phyloP scores from a whole-genome alignment of 2,113 vertebrate genomes.

The Bos indicus region DNA sequence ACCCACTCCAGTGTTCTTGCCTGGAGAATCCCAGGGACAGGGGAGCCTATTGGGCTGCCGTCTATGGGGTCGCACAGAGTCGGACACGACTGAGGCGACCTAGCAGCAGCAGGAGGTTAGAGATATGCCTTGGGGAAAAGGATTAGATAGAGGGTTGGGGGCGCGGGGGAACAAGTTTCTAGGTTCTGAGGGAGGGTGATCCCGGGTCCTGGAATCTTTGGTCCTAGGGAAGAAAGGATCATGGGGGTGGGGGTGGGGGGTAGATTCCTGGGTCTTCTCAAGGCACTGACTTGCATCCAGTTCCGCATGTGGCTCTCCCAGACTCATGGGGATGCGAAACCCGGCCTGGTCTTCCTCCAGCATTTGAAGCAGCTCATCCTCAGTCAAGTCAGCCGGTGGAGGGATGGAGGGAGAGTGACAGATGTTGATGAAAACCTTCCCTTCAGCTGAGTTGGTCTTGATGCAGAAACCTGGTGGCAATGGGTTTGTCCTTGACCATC shows the following conservation, averaged over 20 bases:
- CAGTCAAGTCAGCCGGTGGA: constrained; percentile 83
- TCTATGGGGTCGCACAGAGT: no score
- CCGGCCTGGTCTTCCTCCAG: constrained; percentile 90
- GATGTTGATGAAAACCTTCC: constrained; percentile 91
- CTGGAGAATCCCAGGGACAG: no score
- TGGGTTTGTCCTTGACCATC: not conserved
- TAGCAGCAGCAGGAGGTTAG: not conserved
- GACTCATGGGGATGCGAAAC: constrained; percentile 92
- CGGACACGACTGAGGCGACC: no score
- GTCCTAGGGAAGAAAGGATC: not conserved
- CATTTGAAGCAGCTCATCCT: constrained; percentile 85
- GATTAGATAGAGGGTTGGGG: not conserved
- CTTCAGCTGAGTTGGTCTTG: constrained; percentile 81
- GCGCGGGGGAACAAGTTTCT: not conserved
- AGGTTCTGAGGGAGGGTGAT: not conserved
- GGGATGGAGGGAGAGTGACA: constrained; percentile 89
- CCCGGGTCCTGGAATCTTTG: not conserved
- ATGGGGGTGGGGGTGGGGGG: not conserved
- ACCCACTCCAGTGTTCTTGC: no score
- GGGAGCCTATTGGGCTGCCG: no score
- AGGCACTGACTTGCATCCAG: constrained; percentile 87
- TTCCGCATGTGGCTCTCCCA: constrained; percentile 90
- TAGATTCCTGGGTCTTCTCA: not conserved
- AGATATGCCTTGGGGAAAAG: not conserved
- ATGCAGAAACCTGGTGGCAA: constrained; percentile 86